These are phyloP conservation scores for Porites evermanni DNA, from an alignment of 92 coral and sea anemone genomes.

Conservation along the genomic window DNA sequence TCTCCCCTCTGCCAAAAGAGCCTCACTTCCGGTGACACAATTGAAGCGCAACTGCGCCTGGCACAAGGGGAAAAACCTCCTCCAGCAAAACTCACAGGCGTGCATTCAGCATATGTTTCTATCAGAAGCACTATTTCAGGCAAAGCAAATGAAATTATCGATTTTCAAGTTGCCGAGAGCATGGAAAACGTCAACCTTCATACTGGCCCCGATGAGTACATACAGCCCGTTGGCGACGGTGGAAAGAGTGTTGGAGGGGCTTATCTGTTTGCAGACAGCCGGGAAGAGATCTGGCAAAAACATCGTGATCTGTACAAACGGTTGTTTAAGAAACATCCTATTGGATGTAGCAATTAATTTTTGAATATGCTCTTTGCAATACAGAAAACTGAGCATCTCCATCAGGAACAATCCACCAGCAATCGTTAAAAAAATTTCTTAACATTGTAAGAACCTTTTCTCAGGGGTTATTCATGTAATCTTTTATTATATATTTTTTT, in stretches of 20 bases:
- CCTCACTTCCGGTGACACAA: neutral
- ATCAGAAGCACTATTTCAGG: neutral
- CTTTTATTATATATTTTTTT: too few species aligned
- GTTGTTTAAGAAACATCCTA: slow-evolving; percentile 5
- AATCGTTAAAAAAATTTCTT: too few species aligned
- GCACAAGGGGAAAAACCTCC: neutral
- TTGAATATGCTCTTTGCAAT: too few species aligned
- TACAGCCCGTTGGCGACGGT: slow-evolving; percentile 13
- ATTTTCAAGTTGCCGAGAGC: neutral
- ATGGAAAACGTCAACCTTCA: neutral
- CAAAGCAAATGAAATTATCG: slow-evolving; percentile 3
- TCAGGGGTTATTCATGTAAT: too few species aligned
- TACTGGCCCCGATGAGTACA: neutral
- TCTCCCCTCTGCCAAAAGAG: neutral
- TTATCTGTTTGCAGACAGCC: neutral
- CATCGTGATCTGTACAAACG: slow-evolving; percentile 2
- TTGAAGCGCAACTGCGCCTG: neutral
- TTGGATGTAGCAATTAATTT: neutral
- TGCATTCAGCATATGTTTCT: neutral
- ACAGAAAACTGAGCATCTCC: too few species aligned
- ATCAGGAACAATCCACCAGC: too few species aligned
- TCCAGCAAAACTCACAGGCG: neutral
- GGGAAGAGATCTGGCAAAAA: slow-evolving; percentile 9
- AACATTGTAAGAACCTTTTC: too few species aligned
- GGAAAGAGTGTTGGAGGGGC: neutral